phyloP scores from a whole-genome alignment of 2,113 vertebrate genomes.

The Acrocephalus arundinaceus region DNA sequence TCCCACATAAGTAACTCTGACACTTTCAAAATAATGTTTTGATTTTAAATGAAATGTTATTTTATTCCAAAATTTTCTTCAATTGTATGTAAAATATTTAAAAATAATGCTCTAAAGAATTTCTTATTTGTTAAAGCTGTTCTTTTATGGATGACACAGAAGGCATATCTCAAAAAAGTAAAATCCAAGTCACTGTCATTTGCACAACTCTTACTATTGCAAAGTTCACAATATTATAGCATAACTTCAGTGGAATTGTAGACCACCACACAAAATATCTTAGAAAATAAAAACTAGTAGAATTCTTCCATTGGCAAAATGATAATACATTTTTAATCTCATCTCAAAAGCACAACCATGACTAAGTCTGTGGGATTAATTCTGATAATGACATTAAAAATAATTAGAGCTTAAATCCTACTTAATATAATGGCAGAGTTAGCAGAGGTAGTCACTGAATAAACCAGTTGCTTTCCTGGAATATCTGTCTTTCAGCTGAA shows the following conservation, averaged over 20 bases:
- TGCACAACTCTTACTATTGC: not conserved
- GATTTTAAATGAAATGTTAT: not conserved
- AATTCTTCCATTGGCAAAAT: not conserved
- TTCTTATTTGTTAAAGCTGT: not conserved
- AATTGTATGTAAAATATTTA: not conserved
- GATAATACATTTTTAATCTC: not conserved
- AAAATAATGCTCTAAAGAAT: not conserved
- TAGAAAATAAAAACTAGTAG: not conserved
- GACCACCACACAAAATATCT: not conserved
- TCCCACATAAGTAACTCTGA: not conserved
- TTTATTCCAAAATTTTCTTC: not conserved
- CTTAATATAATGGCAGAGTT: not conserved
- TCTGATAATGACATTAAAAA: not conserved
- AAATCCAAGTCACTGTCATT: not conserved
- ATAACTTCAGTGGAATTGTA: not conserved
- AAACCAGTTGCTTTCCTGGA: not conserved
- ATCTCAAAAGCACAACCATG: not conserved
- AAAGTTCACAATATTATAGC: not conserved
- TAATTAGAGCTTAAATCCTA: not conserved
- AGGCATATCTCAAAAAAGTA: not conserved
- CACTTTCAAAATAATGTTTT: not conserved
- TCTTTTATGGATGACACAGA: not conserved
- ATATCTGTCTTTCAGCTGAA: not conserved
- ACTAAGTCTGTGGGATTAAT: not conserved
- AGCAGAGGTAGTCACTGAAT: not conserved